Evolutionary conservation across 1,140 invertebrate species (phyloP), one percentile per base, ranked within the genome.

Genomic region (Lepidurus couesii): DNA sequence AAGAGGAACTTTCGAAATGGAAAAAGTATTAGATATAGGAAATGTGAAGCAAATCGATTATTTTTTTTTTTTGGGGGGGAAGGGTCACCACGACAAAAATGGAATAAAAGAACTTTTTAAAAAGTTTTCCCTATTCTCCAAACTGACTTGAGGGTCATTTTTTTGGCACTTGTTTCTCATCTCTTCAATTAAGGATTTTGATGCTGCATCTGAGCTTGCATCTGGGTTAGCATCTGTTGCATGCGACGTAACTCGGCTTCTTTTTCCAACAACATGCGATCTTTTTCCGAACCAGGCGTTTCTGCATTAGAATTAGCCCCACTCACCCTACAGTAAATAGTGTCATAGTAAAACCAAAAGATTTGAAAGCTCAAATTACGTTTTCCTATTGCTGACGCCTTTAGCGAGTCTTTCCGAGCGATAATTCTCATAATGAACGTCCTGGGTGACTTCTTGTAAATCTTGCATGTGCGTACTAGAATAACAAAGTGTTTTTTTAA

Each of bases 351-450:
- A 92, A 93, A 92, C 84, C 94, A 92, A 11, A 93, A 95, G 85
- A 95, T 94, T 86, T 93, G 93, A 10, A 92, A 93, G 82, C 94
- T 94, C 84, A 92, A 93, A 76, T 43, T 47, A 13, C 34, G 34
- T 78, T 42, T 76, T 81, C 26, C 45, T 78, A 26, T 26, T 24
- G 24, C 75, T 73, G 21, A 78, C 73, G 80, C 91, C 92, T 85
- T 93, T 92, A 21, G 92, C 93, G 79, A 95, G 86, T 82, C 93
- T 88, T 84, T 95, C 93, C 42, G 93, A 93, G 80, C 96, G 88
- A 86, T 96, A 98, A 86, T 97, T 98, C 86, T 98, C 96, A 84
- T 98, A 98, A 85, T 98, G 95, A 6, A 98, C 94, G 84, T 97
- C 94, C 83, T 95, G 91, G 0, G 95, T 98, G 1, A 96, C 93